phyloP scores from a whole-genome alignment of 2,797 vertebrate genomes.

The Protosalanx chinensis region DNA sequence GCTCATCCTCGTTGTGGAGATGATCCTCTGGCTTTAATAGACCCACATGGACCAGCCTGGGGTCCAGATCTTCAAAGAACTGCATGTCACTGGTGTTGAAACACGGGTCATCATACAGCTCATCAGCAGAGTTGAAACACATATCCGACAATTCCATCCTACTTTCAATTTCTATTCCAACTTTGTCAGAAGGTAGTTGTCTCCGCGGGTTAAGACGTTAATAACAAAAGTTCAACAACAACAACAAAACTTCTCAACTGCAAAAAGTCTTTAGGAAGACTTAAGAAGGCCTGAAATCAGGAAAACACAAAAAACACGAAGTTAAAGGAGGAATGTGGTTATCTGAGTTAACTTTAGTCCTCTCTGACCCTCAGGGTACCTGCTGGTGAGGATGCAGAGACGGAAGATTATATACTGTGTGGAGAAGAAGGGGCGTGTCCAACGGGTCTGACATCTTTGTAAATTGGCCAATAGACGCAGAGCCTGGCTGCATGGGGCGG shows the following conservation, averaged over 20 bases:
- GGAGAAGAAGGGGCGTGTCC: conserved; percentile 44
- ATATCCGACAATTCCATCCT: conserved; percentile 77
- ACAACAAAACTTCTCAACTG: neutral
- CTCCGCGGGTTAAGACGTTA: conserved; percentile 4
- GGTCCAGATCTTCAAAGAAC: conserved; percentile 87
- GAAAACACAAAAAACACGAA: neutral
- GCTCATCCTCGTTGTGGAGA: conserved; percentile 80
- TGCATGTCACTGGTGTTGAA: conserved; percentile 85
- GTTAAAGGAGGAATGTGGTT: conserved; percentile 6
- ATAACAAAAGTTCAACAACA: neutral
- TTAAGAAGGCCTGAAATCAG: neutral
- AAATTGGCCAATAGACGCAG: conserved; percentile 63
- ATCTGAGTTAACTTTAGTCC: neutral
- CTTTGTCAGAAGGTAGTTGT: neutral
- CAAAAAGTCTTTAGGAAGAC: neutral
- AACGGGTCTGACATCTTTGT: conserved; percentile 2
- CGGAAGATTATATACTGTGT: conserved; percentile 63
- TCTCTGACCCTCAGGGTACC: conserved; percentile 45
- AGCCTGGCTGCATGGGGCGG: conserved; percentile 36
- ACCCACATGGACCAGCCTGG: conserved; percentile 81
- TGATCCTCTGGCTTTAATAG: conserved; percentile 79
- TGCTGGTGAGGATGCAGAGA: conserved; percentile 34
- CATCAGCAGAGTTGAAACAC: conserved; percentile 75
- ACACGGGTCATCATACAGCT: conserved; percentile 86
- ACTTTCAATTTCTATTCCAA: conserved; percentile 14